Conservation (phyloP, 2,888 invertebrate species). For the Nowickia ferox region DNA sequence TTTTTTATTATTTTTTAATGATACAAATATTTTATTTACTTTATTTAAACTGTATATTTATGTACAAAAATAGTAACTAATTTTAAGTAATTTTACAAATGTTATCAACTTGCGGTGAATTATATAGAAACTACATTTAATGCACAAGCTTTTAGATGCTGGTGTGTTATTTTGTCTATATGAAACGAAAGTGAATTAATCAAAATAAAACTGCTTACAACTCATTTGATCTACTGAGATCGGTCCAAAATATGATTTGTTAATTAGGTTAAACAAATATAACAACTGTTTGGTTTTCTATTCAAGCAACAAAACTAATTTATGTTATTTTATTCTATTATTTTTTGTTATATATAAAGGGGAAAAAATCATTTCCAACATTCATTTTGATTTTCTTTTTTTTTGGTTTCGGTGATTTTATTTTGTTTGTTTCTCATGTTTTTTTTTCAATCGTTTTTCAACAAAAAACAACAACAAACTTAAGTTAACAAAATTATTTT, state of each 20-base stretch:
- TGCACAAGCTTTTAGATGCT: conserved; percentile 66
- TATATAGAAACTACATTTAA: conserved; percentile 74
- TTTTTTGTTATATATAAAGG: conserved; percentile 9
- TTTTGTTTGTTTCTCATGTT: conserved; percentile 16
- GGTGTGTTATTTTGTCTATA: conserved; percentile 66
- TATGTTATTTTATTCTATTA: conserved; percentile 15
- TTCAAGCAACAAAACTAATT: conserved; percentile 51
- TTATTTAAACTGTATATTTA: conserved; percentile 40
- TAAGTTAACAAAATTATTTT: conserved; percentile 76
- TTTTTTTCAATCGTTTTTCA: neutral
- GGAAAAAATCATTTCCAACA: conserved; percentile 1
- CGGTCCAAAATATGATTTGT: conserved; percentile 40
- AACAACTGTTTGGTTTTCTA: conserved; percentile 75
- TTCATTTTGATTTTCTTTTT: conserved; percentile 22
- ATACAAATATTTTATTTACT: conserved; percentile 27
- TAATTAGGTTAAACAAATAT: conserved; percentile 72
- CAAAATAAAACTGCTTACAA: conserved; percentile 22
- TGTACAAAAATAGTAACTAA: conserved; percentile 43
- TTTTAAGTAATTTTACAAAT: conserved; percentile 44
- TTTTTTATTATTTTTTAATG: conserved; percentile 2
- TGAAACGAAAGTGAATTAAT: conserved; percentile 29
- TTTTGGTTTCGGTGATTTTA: conserved; percentile 34
- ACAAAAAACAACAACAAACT: conserved; percentile 48
- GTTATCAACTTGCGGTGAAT: conserved; percentile 77
- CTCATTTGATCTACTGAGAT: conserved; percentile 8